Evolutionary conservation across 2,797 vertebrate species (phyloP).

Genomic region (Periophthalmus magnuspinnatus): DNA sequence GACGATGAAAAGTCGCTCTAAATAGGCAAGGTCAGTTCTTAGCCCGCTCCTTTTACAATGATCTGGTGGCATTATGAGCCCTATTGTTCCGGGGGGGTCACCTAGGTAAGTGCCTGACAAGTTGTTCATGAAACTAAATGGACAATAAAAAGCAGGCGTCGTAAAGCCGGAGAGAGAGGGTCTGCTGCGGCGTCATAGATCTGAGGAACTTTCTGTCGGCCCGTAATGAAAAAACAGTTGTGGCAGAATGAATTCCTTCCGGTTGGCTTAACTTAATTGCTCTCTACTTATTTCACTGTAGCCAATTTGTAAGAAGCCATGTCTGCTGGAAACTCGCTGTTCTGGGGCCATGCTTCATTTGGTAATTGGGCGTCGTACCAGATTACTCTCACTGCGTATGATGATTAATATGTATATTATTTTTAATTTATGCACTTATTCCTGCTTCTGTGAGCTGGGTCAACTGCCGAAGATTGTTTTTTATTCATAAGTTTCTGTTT

Average conservation of each 20-base stretch:
- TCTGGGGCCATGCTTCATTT: constrained; percentile 10
- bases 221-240: constrained; percentile 21
- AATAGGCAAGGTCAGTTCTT: constrained; percentile 43
- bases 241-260: constrained; percentile 4
- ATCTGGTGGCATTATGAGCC: constrained; percentile 39
- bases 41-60: constrained; percentile 46
- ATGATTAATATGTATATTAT: constrained; percentile 11
- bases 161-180: not conserved
- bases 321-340: constrained; percentile 11
- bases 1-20: constrained; percentile 31
- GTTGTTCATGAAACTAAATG: constrained; percentile 23
- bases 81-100: constrained; percentile 32
- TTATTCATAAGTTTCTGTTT: not conserved
- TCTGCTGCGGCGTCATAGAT: constrained; percentile 13
- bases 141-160: constrained; percentile 22
- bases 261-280: constrained; percentile 9
- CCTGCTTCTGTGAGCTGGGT: not conserved
- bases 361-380: constrained; percentile 9
- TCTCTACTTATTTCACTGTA: constrained; percentile 15
- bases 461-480: not conserved
- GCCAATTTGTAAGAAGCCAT: constrained; percentile 12
- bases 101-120: constrained; percentile 36
- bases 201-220: constrained; percentile 6
- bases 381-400: not conserved
- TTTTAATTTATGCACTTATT: constrained; percentile 13